Evolutionary conservation across 2,113 vertebrate species (phyloP), one percentile per base, ranked within the genome.

Genomic region (Climacteris rufus): DNA sequence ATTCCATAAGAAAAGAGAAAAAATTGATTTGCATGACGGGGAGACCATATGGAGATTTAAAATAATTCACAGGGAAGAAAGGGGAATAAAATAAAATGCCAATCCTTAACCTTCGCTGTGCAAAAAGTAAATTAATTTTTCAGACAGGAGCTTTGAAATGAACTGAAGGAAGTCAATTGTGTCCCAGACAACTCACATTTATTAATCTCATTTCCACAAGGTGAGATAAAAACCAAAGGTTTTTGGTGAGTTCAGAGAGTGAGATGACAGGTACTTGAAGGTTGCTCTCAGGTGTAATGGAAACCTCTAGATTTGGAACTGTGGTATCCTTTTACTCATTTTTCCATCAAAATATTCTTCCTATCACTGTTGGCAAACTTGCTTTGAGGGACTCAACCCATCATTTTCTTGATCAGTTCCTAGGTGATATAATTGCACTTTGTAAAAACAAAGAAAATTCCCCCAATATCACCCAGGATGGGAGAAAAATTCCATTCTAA

Each of bases 51-150:
- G 1, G 10, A 79, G 4, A 54, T 42, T 76, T 89, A 31, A 4
- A 6, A 90, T 86, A 83, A 63, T 35, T 35, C 39, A 45, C 10
- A 27, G 25, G 4, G 6, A 23, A 35, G 8, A 37, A 61, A 50
- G 12, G 70, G 6, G 7, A 70, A 77, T n/a, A 45, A 89, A 80
- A 56, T 44, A 76, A 83, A 54, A 72, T 44, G 13, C 3, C 49
- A n/a, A 28, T 77, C 6, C 16, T 64, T 77, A 69, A 24, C 1
- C 0, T 22, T 56, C 0, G 6, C 7, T n/a, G 31, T 49, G 13
- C 15, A 71, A 91, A 81, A 90, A 33, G 1, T 15, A 40, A 78
- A 76, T 15, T 4, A 57, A 21, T 25, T 66, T 40, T 93, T 84
- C n/a, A 45, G 56, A 27, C 9, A 42, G 8, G 8, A 45, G 11